Percentiles rank a stretch among this genome's conserved stretches.
Evolutionary conservation across 2,888 invertebrate genomes (phyloP).

Genomic region (Catocala sponsa): DNA sequence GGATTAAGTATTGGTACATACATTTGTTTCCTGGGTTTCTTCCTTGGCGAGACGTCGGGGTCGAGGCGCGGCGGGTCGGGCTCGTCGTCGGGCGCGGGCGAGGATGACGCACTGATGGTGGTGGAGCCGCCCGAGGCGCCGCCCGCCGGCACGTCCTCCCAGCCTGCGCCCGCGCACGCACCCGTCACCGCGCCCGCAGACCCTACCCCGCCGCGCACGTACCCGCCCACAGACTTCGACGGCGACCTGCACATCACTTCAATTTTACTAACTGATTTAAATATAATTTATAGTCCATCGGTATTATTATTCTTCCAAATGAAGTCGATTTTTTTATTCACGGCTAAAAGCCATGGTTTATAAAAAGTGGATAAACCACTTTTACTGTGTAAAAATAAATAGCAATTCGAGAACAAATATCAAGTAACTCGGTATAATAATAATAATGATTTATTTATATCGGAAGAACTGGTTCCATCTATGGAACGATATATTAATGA

Average conservation of each 20-base stretch:
- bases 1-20: constrained; percentile 73
- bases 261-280: no score
- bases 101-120: constrained; percentile 95
- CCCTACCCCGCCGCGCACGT: constrained; percentile 30
- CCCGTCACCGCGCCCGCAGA: constrained; percentile 32
- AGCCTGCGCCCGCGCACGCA: constrained; percentile 34
- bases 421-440: no score
- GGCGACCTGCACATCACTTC: constrained; percentile 76
- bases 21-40: constrained; percentile 97
- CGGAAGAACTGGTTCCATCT: no score
- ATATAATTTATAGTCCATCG: no score
- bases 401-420: no score
- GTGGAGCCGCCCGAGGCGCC: constrained; percentile 91
- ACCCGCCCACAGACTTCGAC: constrained; percentile 71
- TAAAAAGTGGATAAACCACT: no score
- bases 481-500: no score
- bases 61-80: constrained; percentile 61
- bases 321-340: no score
- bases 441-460: no score
- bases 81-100: constrained; percentile 90
- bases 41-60: constrained; percentile 90
- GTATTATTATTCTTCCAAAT: no score
- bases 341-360: no score
- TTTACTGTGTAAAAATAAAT: no score
- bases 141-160: constrained; percentile 41